Base-by-base conservation (phyloP, 2,797 vertebrate genomes). In the Cichlasoma orientale region DNA sequence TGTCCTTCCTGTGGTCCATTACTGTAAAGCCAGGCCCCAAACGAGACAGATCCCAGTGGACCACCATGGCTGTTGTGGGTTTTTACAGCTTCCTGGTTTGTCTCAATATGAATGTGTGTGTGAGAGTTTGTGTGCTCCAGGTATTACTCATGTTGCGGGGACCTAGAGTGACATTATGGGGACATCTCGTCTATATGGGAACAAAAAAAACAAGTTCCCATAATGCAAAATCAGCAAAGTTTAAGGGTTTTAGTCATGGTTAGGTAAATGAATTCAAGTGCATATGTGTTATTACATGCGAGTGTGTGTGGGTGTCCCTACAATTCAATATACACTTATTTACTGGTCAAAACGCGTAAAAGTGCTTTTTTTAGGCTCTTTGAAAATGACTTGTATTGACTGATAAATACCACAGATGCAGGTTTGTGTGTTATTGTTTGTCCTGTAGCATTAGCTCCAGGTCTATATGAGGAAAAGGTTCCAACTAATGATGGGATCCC, bases 61-160 rank as follows among this genome's bases (percentile, higher is more conserved):
- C 88, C 86, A 87, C 86, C 86, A 33, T 82, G 80, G 68, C 56
- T 78, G 78, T 41, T 80, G 82, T 68, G 83, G 81, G 66, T 73
- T 89, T 92, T 87, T 88, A 86, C 79, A 84, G 86, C 82, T 89
- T 89, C 80, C 83, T 86, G 80, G 41, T 87, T 72, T 86, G 77
- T 82, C 61, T 83, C 77, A 72, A 36, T 53, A 11, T 52, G 56
- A 29, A 21, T 53, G 38, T 79, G 58, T 72, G 57, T 79, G 41
- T 56, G 38, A 69, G 57, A 44, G 18, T 29, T 47, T 68, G 44
- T 68, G 44, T n/a, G 44, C 63, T 68, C 44, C 18, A 3, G 10
- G 25, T 50, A 68, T 68, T 68, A 19, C 25, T 68, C 18, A 68
- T 50, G 47, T 68, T 68, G 44, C 4, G 63, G 25, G 63, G 63